Conservation (phyloP, 2,797 vertebrate species). For the Huso huso region DNA sequence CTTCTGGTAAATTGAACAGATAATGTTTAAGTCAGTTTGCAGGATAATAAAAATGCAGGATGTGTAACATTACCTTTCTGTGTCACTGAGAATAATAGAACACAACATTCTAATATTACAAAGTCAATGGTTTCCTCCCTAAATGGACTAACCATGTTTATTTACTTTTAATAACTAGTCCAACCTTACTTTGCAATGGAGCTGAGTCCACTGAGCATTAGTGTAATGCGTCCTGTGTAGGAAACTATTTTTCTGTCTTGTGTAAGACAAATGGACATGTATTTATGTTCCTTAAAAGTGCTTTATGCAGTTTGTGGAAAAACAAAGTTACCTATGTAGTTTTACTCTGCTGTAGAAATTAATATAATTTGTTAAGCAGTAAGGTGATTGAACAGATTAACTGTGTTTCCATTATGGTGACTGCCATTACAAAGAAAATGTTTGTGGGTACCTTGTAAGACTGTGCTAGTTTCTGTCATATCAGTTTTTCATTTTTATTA, state of each 20-base stretch:
- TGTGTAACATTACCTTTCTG: conserved; percentile 9
- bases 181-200: conserved; percentile 20
- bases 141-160: conserved; percentile 33
- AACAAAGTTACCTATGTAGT: conserved; percentile 10
- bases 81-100: conserved; percentile 14
- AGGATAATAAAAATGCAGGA: no score
- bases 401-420: conserved; percentile 10
- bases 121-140: background rate
- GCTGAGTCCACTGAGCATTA: conserved; percentile 15
- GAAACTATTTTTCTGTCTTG: conserved; percentile 17
- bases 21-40: no score
- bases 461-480: conserved; percentile 27
- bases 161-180: conserved; percentile 18
- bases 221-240: conserved; percentile 6
- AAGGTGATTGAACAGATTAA: background rate
- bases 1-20: background rate
- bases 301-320: conserved; percentile 13
- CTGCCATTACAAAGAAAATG: conserved; percentile 19
- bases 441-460: conserved; percentile 35
- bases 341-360: conserved; percentile 20
- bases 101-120: no score
- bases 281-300: conserved; percentile 18
- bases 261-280: conserved; percentile 5
- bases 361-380: conserved; percentile 12
- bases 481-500: conserved; percentile 28